phyloP scores from a whole-genome alignment of 2,113 vertebrate species.

The Python bivittatus region DNA sequence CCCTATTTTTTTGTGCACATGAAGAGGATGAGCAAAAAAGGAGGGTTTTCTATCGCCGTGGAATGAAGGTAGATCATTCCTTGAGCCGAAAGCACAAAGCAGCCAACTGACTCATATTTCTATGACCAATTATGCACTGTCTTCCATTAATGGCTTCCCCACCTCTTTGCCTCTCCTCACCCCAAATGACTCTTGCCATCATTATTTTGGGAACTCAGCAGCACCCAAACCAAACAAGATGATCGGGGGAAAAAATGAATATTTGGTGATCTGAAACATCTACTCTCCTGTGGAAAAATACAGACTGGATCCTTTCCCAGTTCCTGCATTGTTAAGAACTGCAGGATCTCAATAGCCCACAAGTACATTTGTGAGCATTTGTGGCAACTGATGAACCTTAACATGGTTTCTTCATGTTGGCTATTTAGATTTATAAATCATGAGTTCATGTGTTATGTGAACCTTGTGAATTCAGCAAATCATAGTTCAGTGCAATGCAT shows the following conservation, averaged over 20 bases:
- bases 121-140: neutral
- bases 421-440: neutral
- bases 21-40: neutral
- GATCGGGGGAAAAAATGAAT: neutral
- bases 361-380: neutral
- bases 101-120: constrained; percentile 18
- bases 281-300: neutral
- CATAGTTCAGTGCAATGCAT: neutral
- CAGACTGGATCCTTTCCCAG: neutral
- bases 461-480: neutral
- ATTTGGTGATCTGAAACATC: neutral
- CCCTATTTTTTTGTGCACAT: neutral
- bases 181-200: neutral
- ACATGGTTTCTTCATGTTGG: neutral
- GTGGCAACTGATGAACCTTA: neutral
- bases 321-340: neutral
- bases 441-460: neutral
- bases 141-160: constrained; percentile 14
- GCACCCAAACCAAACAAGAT: neutral
- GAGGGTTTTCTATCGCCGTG: constrained; percentile 13
- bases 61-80: constrained; percentile 22
- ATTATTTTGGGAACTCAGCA: neutral
- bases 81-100: constrained; percentile 10
- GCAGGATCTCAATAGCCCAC: neutral
- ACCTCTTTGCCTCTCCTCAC: constrained; percentile 7